Percentiles rank a stretch among this genome's conserved stretches.
These are phyloP conservation scores for Oryzias melastigma DNA, from an alignment of 2,113 vertebrate species.

Conservation along the genomic window DNA sequence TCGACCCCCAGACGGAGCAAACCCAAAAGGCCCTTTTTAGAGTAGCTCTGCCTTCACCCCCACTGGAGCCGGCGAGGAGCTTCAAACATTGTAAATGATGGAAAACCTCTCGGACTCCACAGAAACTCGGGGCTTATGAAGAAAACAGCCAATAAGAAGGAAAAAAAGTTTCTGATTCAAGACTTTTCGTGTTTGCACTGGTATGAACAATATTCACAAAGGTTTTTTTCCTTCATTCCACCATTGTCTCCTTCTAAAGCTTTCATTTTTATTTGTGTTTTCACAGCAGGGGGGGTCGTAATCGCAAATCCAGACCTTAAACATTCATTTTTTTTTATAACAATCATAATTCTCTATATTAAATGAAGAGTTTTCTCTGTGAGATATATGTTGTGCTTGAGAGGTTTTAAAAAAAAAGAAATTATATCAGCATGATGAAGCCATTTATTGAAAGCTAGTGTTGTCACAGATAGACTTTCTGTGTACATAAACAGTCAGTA, in stretches of 20 bases:
- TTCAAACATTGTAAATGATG: slow-evolving; percentile 40
- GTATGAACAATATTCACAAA: slow-evolving; percentile 44
- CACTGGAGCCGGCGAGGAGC: slow-evolving; percentile 47
- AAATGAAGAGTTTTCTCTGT: slow-evolving; percentile 44
- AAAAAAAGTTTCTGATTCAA: slow-evolving; percentile 56
- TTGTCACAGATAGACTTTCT: slow-evolving; percentile 70
- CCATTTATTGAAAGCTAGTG: slow-evolving; percentile 72
- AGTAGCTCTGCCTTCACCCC: slow-evolving; percentile 64
- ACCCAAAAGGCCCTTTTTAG: slow-evolving; percentile 63
- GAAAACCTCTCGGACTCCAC: slow-evolving; percentile 46
- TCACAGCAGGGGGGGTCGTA: slow-evolving; percentile 55
- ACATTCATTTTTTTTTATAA: slow-evolving; percentile 49
- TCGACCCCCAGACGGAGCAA: slow-evolving; percentile 65
- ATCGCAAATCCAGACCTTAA: slow-evolving; percentile 54
- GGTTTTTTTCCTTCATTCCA: slow-evolving; percentile 64
- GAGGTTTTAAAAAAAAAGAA: slow-evolving; percentile 62
- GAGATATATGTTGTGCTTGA: slow-evolving; percentile 67
- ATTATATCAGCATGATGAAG: slow-evolving; percentile 75
- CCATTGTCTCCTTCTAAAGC: slow-evolving; percentile 59
- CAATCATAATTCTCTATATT: slow-evolving; percentile 56
- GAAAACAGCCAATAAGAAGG: slow-evolving; percentile 48
- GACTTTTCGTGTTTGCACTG: slow-evolving; percentile 58
- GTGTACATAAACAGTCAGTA: slow-evolving; percentile 77
- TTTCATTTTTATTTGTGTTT: slow-evolving; percentile 62
- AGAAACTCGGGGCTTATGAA: slow-evolving; percentile 52